Conservation (phyloP, 2,888 invertebrate genomes). For the Oligia latruncula region DNA sequence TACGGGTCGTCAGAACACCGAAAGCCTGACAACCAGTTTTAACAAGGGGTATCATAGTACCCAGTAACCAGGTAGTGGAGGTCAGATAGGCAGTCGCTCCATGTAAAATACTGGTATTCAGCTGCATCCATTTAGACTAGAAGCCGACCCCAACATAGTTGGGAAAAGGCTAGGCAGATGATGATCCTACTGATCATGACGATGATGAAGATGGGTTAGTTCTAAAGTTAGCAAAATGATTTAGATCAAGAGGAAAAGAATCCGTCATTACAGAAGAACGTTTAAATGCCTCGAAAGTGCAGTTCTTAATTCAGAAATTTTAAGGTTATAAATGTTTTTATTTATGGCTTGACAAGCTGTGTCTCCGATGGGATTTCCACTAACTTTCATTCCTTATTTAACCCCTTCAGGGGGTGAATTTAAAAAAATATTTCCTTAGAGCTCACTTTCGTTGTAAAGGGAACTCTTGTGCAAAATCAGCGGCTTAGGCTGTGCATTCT, state of each 20-base stretch:
- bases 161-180: too few species aligned
- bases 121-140: background rate
- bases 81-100: background rate
- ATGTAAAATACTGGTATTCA: background rate
- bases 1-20: too few species aligned
- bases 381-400: background rate
- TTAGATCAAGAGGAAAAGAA: background rate
- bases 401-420: background rate
- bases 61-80: background rate
- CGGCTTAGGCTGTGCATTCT: background rate
- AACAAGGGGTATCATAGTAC: too few species aligned
- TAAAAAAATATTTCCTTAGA: background rate
- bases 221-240: background rate
- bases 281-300: background rate
- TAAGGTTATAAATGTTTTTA: background rate
- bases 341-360: background rate
- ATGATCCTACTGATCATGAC: too few species aligned
- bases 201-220: background rate
- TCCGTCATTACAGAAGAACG: background rate
- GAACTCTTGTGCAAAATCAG: background rate
- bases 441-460: background rate
- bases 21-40: too few species aligned
- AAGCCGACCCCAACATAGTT: background rate
- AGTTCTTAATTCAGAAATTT: background rate
- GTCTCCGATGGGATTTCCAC: background rate